phyloP scores from a whole-genome alignment of 2,797 vertebrate genomes.

The Lutjanus argentimaculatus region DNA sequence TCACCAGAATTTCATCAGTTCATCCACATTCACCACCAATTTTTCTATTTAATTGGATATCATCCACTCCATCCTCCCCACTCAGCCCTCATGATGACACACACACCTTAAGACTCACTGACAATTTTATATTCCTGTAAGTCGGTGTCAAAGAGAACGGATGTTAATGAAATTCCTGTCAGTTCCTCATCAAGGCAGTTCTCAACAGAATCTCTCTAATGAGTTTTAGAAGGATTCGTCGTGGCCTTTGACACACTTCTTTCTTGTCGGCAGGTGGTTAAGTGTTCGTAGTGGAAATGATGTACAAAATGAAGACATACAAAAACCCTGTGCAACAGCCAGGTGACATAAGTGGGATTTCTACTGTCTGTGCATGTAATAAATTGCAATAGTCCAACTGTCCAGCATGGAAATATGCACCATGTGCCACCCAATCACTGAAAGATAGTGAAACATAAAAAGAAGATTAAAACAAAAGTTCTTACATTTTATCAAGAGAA shows the following conservation, averaged over 20 bases:
- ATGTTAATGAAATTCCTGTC: conserved; percentile 66
- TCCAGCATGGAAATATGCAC: background rate
- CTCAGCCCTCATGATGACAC: conserved; percentile 37
- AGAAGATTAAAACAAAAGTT: no score
- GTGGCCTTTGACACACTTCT: conserved; percentile 42
- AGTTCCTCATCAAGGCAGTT: conserved; percentile 55
- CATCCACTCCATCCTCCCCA: conserved; percentile 53
- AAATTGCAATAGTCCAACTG: background rate
- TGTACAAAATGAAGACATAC: conserved; percentile 30
- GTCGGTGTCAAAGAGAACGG: conserved; percentile 43
- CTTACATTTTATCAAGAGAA: background rate
- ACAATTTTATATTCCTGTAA: conserved; percentile 48
- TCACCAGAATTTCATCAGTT: conserved; percentile 72
- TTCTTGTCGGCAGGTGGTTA: conserved; percentile 47
- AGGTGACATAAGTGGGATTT: conserved; percentile 16
- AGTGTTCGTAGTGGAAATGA: conserved; percentile 20
- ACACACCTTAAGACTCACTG: conserved; percentile 28
- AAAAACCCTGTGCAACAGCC: background rate
- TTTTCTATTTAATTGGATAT: conserved; percentile 66
- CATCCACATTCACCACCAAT: conserved; percentile 45
- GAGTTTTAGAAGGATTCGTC: conserved; percentile 39
- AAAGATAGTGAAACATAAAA: background rate
- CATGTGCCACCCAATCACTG: background rate
- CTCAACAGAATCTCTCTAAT: conserved; percentile 48
- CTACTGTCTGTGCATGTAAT: background rate